Conservation (phyloP, 37 sponge, comb jelly and placozoan species). For the Corticium candelabrum region DNA sequence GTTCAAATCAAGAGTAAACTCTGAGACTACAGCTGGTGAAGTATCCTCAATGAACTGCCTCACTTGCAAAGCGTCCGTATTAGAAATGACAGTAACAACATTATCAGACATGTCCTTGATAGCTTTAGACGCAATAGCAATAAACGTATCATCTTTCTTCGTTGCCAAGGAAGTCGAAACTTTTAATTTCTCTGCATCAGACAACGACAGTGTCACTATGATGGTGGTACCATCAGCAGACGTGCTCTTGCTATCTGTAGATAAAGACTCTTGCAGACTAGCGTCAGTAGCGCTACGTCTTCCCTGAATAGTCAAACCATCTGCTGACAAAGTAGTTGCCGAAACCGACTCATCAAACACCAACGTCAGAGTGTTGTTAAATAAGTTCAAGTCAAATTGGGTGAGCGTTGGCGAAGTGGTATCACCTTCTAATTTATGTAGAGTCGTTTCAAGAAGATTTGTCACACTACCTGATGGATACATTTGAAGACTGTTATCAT, state of each 20-base stretch:
- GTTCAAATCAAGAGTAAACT: conserved; percentile 69
- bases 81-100: conserved; percentile 32
- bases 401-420: conserved; percentile 27
- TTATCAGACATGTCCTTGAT: conserved; percentile 45
- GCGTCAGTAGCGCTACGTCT: background rate
- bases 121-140: conserved; percentile 30
- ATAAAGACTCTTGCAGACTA: conserved; percentile 23
- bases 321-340: conserved; percentile 19
- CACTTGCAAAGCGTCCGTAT: conserved; percentile 5
- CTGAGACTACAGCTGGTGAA: background rate
- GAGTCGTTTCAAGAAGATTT: conserved; percentile 11
- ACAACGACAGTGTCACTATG: background rate
- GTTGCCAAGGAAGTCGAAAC: conserved; percentile 31
- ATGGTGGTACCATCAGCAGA: background rate
- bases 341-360: conserved; percentile 56
- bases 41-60: background rate
- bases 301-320: conserved; percentile 20
- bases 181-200: background rate
- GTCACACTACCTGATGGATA: conserved; percentile 26
- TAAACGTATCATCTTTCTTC: conserved; percentile 42
- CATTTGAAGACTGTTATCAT: conserved; percentile 49
- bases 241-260: too few species aligned
- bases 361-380: conserved; percentile 39
- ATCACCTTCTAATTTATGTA: too few species aligned
- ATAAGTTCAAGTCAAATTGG: conserved; percentile 36